Evolutionary conservation across 2,797 vertebrate genomes (phyloP), one percentile per base, ranked within the genome.

Genomic region (Rhinella marina): DNA sequence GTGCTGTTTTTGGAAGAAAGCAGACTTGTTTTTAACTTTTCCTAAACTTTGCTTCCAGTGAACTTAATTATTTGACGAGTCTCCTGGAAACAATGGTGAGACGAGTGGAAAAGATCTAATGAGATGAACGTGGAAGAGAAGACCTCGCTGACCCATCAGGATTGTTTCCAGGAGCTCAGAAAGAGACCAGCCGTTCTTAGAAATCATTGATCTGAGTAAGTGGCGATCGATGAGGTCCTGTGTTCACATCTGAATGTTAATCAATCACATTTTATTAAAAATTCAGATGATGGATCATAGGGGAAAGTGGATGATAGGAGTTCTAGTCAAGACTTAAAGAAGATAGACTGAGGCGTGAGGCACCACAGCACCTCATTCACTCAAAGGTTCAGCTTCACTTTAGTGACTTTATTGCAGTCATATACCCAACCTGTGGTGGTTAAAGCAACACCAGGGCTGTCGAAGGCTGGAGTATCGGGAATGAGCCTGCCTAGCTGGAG

Each of bases 241-340:
- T 90, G 77, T 91, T 93, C 91, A 89, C 90, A 91, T 95, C 94
- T 93, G 92, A 93, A 93, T 91, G 91, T 92, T 94, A 94, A 93
- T 94, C 92, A 91, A 91, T 92, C 91, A 89, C 78, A 81, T 92
- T 93, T 94, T 93, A 93, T 94, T 91, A 93, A 92, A 92, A 91
- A 90, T 94, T 94, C 92, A 92, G 86, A 92, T 83, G 87, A 52
- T 81, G 11, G 75, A 12, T 29, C 27, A 0, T 0, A 54, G 23
- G 59, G 23, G 77, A 86, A 54, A 90, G 89, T 9, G 91, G 84
- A 91, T 52, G 16, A 19, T 19, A 62, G 56, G 21, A 57, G 41
- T 41, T 41, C 41, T 41, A 41, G 41, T 41, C 41, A 41, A 41
- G 41, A 41, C 41, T 41, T 41, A 41, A 41, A 41, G 54, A 56